These are phyloP conservation scores for Nomada goodeniana DNA, from an alignment of 2,888 invertebrate genomes.

Conservation along the genomic window DNA sequence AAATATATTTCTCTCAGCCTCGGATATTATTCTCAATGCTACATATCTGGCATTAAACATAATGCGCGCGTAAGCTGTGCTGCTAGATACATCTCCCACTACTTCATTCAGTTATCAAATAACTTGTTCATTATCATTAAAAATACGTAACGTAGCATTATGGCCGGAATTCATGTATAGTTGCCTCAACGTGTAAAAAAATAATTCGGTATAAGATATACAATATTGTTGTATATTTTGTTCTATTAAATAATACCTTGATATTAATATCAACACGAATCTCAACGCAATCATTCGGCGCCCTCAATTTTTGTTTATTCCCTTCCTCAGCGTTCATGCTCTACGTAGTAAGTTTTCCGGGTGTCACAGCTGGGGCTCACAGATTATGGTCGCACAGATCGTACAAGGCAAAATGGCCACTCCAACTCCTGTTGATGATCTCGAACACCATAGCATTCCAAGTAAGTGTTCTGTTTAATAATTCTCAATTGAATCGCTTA, in stretches of 20 bases:
- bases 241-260: too few species aligned
- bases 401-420: constrained; percentile 97
- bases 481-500: background rate
- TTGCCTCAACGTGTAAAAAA: too few species aligned
- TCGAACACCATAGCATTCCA: constrained; percentile 97
- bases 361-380: constrained; percentile 98
- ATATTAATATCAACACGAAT: too few species aligned
- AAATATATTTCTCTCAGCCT: too few species aligned
- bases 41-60: background rate
- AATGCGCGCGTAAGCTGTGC: background rate
- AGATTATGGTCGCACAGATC: constrained; percentile 98
- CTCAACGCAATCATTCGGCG: background rate
- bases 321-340: constrained; percentile 88
- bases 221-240: too few species aligned
- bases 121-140: background rate
- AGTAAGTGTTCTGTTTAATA: constrained; percentile 85
- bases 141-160: too few species aligned
- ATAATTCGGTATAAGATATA: too few species aligned
- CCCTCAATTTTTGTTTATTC: background rate
- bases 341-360: constrained; percentile 92
- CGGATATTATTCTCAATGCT: too few species aligned
- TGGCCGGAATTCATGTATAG: too few species aligned
- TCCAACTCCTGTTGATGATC: constrained; percentile 91
- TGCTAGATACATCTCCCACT: too few species aligned
- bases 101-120: too few species aligned